Evolutionary conservation across 2,797 vertebrate genomes (phyloP).

Genomic region (Peromyscus nudipes): DNA sequence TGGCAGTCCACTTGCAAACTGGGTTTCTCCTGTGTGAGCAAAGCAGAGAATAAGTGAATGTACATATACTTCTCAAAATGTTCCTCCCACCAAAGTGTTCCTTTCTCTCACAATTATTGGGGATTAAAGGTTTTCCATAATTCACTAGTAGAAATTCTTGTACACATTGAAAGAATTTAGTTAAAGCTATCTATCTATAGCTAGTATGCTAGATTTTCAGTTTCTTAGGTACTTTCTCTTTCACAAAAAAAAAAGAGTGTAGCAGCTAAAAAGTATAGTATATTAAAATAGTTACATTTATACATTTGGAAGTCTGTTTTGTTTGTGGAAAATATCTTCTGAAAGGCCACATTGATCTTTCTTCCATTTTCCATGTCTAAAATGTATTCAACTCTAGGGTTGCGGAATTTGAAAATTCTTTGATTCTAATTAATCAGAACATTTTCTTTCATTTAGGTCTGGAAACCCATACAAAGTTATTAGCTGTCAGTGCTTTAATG

Average conservation of each 20-base stretch:
- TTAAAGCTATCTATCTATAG: conserved; percentile 41
- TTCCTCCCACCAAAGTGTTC: background rate
- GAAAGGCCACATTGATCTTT: conserved; percentile 35
- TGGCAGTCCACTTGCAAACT: background rate
- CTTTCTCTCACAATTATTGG: background rate
- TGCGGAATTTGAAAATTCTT: conserved; percentile 73
- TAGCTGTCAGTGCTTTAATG: conserved; percentile 86
- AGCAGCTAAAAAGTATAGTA: conserved; percentile 50
- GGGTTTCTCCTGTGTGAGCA: background rate
- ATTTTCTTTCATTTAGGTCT: conserved; percentile 85
- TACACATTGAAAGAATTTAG: conserved; percentile 18
- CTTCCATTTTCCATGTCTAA: conserved; percentile 52
- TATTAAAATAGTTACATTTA: conserved; percentile 46
- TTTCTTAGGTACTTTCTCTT: conserved; percentile 18
- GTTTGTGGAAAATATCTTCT: conserved; percentile 60
- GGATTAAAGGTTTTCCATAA: background rate
- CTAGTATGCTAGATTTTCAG: background rate
- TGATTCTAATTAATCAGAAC: conserved; percentile 86
- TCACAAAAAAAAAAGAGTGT: conserved; percentile 29
- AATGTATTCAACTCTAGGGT: conserved; percentile 60
- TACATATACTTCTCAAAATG: background rate
- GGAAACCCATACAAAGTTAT: conserved; percentile 83
- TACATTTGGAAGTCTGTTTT: conserved; percentile 40
- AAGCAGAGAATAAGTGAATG: background rate
- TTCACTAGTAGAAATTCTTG: conserved; percentile 28